Percentiles rank a stretch among this genome's conserved stretches.
Evolutionary conservation across 2,888 invertebrate genomes (phyloP).

Genomic region (Micropterix aruncella): DNA sequence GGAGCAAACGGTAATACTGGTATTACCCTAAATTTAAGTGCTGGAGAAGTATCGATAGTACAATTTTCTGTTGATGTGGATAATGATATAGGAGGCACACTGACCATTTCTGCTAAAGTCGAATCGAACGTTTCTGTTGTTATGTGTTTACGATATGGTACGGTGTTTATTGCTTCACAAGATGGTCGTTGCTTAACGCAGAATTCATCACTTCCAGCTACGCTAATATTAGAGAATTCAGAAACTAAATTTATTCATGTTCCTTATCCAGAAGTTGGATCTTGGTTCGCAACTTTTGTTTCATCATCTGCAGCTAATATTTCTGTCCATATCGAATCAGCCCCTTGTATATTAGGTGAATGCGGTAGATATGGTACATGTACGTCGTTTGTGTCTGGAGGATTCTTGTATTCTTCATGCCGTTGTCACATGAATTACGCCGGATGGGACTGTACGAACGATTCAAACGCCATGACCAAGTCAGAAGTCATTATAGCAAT

Average conservation of each 20-base stretch:
- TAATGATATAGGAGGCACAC: too few relatives aligned
- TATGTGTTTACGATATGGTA: neutral
- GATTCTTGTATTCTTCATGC: neutral
- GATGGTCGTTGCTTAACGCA: neutral
- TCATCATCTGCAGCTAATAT: neutral
- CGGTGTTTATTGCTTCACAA: neutral
- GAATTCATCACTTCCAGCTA: neutral
- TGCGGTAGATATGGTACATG: neutral
- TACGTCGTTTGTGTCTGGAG: neutral
- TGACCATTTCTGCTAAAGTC: too few relatives aligned
- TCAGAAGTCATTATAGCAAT: constrained; percentile 42
- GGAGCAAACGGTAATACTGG: too few relatives aligned
- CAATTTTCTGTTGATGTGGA: too few relatives aligned
- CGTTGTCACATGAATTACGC: neutral
- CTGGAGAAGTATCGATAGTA: too few relatives aligned
- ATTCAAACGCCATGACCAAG: constrained; percentile 42
- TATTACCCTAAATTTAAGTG: too few relatives aligned
- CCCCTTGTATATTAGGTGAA: neutral
- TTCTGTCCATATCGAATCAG: neutral
- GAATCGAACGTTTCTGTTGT: too few relatives aligned
- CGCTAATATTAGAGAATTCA: neutral
- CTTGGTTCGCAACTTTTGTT: neutral
- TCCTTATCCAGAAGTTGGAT: neutral
- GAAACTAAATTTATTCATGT: neutral
- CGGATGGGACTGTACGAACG: constrained; percentile 55